Percentiles rank a stretch among this genome's conserved stretches.
Evolutionary conservation across 2,797 vertebrate species (phyloP).

Genomic region (Manis crassicaudata): DNA sequence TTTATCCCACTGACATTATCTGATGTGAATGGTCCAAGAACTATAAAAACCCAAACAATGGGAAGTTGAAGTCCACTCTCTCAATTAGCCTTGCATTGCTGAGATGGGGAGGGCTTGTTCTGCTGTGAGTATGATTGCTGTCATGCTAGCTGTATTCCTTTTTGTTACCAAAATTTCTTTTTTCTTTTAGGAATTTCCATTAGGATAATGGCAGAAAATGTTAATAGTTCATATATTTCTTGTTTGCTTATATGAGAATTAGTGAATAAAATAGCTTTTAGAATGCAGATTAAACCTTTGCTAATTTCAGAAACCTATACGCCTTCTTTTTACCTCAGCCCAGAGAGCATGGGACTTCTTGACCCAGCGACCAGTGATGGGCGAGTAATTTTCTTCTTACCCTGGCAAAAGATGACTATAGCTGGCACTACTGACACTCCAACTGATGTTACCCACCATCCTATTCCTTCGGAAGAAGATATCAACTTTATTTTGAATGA

Average conservation of each 20-base stretch:
- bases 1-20: constrained; percentile 58
- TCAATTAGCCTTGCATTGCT: constrained; percentile 40
- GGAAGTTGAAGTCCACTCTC: not conserved
- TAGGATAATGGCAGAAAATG: not conserved
- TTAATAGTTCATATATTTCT: not conserved
- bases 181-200: not conserved
- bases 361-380: constrained; percentile 98
- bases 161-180: not conserved
- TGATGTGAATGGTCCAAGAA: constrained; percentile 55
- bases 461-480: constrained; percentile 95
- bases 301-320: constrained; percentile 37
- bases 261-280: not conserved
- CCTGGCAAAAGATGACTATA: constrained; percentile 99
- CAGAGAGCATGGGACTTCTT: constrained; percentile 98
- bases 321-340: constrained; percentile 86
- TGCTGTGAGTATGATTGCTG: not conserved
- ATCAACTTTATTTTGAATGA: constrained; percentile 98
- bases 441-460: constrained; percentile 93
- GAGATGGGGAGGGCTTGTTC: not conserved
- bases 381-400: constrained; percentile 98
- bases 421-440: constrained; percentile 97
- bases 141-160: not conserved
- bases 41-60: constrained; percentile 47
- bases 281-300: not conserved
- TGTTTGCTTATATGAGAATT: constrained; percentile 31